Base-by-base conservation (phyloP, 2,888 invertebrate genomes). In the Omphaloscelis lunosa region DNA sequence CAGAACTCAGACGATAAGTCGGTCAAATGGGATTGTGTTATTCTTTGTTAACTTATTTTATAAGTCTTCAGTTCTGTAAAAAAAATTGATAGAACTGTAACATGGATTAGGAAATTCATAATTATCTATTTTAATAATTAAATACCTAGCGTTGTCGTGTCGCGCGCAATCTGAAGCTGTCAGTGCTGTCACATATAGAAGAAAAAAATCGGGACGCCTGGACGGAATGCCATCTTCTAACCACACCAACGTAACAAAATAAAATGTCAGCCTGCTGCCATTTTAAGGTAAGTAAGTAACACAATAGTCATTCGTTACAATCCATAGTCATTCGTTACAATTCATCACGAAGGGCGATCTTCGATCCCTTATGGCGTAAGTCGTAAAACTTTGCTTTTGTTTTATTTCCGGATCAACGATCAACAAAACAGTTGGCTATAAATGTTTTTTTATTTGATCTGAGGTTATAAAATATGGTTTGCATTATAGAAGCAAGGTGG, bases 351-450 rank as follows among this genome's bases (percentile, higher is more conserved):
- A 81, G 23, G 56, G 58, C 41, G 71, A 80, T 71, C 59, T 56
- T 67, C 39, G 56, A 67, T 66, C 11, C 56, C 15, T 67, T 75
- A 62, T 51, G 39, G 29, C 48, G 41, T 45, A 51, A 39, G 58
- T 80, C 80, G 56, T 80, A 81, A 62, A 81, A 81, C 71, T 74
- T 15, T 58, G 70, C 56, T 81, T 75, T 58, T 70, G 70, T 45
- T 58, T 75, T 81, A 76, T 81, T 76, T 62, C 70, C 70, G 81
- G 39, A 70, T 48, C 51, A 69, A 17, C 45, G 45, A 59, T 15
- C 56, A 59, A 70, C 53, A 75, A 74, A 80, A 61, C 59, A 41
- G 41, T 80, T 70, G 45, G 41, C 39, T 9, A 3, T 9, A 8
- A 51, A 15, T 1, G 34, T 34, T 34, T 34, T 34, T 34, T 34